These are phyloP conservation scores for Cydia splendana DNA, from an alignment of 1,140 invertebrate species.

Conservation along the genomic window DNA sequence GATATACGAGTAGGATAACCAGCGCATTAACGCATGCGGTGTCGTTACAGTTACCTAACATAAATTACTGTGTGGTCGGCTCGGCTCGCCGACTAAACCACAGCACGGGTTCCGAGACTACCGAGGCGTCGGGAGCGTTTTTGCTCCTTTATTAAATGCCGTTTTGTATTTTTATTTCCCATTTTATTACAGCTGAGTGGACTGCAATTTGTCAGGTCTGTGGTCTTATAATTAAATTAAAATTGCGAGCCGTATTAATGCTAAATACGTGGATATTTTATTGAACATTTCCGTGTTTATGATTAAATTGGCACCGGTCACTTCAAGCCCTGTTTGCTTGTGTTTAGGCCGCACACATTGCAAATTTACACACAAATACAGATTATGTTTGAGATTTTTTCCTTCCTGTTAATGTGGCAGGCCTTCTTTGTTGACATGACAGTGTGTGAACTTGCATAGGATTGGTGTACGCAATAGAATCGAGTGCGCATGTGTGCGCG, in stretches of 20 bases:
- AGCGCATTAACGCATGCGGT: slow-evolving; percentile 43
- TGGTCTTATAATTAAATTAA: background rate
- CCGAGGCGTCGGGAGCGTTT: slow-evolving; percentile 44
- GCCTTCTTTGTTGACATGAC: slow-evolving; percentile 34
- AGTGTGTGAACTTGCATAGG: slow-evolving; percentile 45
- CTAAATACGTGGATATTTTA: no score
- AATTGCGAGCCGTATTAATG: background rate
- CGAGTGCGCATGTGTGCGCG: slow-evolving; percentile 71
- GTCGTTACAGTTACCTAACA: slow-evolving; percentile 53
- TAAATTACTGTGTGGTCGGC: slow-evolving; percentile 50
- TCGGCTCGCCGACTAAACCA: slow-evolving; percentile 49
- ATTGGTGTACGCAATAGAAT: slow-evolving; percentile 45
- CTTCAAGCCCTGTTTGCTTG: slow-evolving; percentile 12
- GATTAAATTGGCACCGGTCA: background rate
- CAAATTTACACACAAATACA: slow-evolving; percentile 21
- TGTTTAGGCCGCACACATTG: slow-evolving; percentile 24
- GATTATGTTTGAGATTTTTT: slow-evolving; percentile 8
- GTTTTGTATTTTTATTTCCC: slow-evolving; percentile 22
- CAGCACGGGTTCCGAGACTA: slow-evolving; percentile 47
- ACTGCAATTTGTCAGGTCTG: slow-evolving; percentile 12
- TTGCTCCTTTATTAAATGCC: slow-evolving; percentile 38
- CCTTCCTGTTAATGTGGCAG: slow-evolving; percentile 33
- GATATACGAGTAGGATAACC: slow-evolving; percentile 5
- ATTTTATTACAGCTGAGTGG: background rate
- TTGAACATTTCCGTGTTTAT: background rate